These are phyloP conservation scores for Aleiodes alternator DNA, from an alignment of 2,888 invertebrate genomes.

Conservation along the genomic window DNA sequence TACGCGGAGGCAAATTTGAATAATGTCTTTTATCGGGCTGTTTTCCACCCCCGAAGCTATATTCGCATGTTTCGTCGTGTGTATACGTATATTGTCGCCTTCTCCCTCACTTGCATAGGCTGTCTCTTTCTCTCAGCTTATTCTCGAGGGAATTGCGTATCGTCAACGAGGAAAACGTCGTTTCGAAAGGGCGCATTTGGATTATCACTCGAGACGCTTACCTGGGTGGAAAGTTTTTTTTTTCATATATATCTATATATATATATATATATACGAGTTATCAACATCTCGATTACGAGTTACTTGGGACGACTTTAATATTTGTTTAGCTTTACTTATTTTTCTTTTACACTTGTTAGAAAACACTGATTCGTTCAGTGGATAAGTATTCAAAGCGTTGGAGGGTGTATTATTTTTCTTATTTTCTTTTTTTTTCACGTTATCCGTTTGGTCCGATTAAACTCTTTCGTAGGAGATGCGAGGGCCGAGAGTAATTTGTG, in stretches of 20 bases:
- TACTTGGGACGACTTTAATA: conserved; percentile 17
- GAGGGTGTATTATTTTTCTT: conserved; percentile 34
- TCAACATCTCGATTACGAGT: conserved; percentile 38
- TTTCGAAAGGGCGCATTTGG: conserved; percentile 50
- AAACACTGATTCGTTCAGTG: conserved; percentile 11
- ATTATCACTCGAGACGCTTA: conserved; percentile 49
- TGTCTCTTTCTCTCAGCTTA: conserved; percentile 4
- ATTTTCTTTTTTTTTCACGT: conserved; percentile 14
- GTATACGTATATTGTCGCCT: conserved; percentile 59
- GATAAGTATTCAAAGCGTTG: background rate
- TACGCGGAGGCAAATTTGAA: conserved; percentile 68
- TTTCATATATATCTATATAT: no score
- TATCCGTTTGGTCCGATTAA: conserved; percentile 53
- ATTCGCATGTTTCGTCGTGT: conserved; percentile 57
- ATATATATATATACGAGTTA: conserved; percentile 4
- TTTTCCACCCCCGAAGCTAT: conserved; percentile 51
- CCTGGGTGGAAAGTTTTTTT: conserved; percentile 8
- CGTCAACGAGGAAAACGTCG: conserved; percentile 58
- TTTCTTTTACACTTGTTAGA: background rate
- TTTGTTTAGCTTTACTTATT: background rate
- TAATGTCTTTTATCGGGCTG: conserved; percentile 72
- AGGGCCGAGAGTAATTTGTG: conserved; percentile 69
- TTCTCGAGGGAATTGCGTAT: conserved; percentile 64
- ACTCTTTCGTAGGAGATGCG: conserved; percentile 54
- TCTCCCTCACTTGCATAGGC: conserved; percentile 14